A percentile compares a stretch with the other conserved stretches of the same genome.
Conservation (phyloP, 1,140 invertebrate species). For the Hyphantria cunea region DNA sequence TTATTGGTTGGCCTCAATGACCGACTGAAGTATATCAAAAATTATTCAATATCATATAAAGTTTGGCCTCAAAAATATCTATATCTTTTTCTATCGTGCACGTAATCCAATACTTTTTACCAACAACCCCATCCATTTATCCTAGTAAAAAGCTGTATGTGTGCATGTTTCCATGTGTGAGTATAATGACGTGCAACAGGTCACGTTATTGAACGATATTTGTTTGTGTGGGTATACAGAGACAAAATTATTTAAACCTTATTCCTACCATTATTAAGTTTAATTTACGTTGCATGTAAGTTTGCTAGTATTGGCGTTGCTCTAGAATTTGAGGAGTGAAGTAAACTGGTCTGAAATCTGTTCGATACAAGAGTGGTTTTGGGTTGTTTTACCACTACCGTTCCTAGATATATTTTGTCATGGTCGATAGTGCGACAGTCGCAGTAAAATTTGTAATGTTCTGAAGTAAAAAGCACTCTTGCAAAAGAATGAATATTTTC, state of each 20-base stretch:
- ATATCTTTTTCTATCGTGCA: constrained; percentile 15
- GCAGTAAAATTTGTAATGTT: constrained; percentile 14
- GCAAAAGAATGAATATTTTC: not conserved
- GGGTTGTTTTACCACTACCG: constrained; percentile 3
- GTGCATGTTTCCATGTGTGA: constrained; percentile 7
- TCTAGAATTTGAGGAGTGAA: not conserved
- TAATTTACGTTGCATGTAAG: not conserved
- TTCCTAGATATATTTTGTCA: constrained; percentile 7
- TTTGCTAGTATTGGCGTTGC: not conserved
- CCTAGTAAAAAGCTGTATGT: constrained; percentile 18
- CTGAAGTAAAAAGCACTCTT: constrained; percentile 7
- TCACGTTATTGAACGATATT: constrained; percentile 16
- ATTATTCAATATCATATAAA: constrained; percentile 20
- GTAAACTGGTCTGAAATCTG: not conserved
- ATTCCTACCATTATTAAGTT: not conserved
- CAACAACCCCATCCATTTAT: constrained; percentile 20
- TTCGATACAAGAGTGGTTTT: not conserved
- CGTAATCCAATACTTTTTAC: constrained; percentile 24
- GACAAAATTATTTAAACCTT: not conserved
- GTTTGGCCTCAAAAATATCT: constrained; percentile 8
- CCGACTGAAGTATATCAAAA: constrained; percentile 1
- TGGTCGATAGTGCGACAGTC: constrained; percentile 27
- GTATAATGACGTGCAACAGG: constrained; percentile 23
- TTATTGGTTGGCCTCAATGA: too few relatives aligned
- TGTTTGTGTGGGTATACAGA: constrained; percentile 6